Evolutionary conservation across 2,888 invertebrate genomes (phyloP), one percentile per base, ranked within the genome.

Genomic region (Yponomeuta plumbellus): DNA sequence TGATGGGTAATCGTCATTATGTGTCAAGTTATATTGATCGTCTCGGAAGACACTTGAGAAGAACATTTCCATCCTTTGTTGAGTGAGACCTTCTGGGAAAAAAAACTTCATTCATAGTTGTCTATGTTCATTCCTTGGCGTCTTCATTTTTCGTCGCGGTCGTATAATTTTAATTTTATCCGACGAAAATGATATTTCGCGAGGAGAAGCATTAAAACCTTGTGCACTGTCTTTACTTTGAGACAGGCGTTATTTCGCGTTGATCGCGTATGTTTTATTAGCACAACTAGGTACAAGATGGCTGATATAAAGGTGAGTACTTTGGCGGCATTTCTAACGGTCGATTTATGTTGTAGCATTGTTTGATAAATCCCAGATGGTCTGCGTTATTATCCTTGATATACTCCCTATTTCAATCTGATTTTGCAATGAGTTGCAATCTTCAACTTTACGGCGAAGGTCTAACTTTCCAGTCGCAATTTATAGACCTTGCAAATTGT

Each of bases 271-370:
- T 80, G 80, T 75, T 78, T 76, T 56, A 58, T 66, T 76, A 77
- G 77, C 74, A 79, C 75, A 76, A 84, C 77, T 69, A 75, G 75
- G 68, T 72, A 73, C 85, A 91, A 90, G 81, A 91, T 92, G 91
- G 90, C 91, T 87, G 91, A 91, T 91, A 90, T 91, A 80, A 91
- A 90, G 88, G 91, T 91, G 78, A 85, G 84, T 8, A 73, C 72
- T 81, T 89, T 90, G 88, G 91, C 91, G 91, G 91, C 86, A 88
- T 89, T 91, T 90, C 66, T 84, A 89, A 89, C 90, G 88, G 88
- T 83, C 81, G 75, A 79, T 70, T 75, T 74, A 59, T 73, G 70
- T 75, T 74, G 59, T 73, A 70, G 70, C 76, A 74, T 79, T 74
- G 68, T 72, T 71, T 70, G 66, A 66, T 67, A 56, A 13, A 8